phyloP scores from a whole-genome alignment of 2,113 vertebrate species.

The Platichthys stellatus region DNA sequence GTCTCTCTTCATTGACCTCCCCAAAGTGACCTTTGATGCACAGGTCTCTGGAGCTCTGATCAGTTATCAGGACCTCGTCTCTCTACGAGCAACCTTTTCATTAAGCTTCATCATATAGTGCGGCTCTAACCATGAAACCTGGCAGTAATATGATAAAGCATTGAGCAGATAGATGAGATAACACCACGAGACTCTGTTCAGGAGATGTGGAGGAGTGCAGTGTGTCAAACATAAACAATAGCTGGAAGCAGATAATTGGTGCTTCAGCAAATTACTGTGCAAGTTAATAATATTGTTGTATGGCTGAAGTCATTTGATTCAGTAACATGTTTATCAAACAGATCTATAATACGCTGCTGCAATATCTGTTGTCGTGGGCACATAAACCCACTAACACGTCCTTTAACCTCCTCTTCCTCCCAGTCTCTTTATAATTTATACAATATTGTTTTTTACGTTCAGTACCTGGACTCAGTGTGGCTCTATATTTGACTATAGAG shows the following conservation, averaged over 20 bases:
- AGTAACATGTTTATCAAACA: no score
- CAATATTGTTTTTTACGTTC: no score
- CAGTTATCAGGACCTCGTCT: not conserved
- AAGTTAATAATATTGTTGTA: not conserved
- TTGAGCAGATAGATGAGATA: not conserved
- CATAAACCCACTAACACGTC: no score
- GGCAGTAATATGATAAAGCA: not conserved
- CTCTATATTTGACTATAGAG: no score
- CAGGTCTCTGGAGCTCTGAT: not conserved
- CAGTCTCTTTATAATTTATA: no score
- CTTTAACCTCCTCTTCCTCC: no score
- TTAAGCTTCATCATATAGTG: not conserved
- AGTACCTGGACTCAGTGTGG: no score
- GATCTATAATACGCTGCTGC: no score
- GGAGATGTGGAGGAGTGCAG: not conserved
- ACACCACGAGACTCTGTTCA: not conserved
- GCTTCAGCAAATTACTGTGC: not conserved
- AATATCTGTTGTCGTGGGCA: no score
- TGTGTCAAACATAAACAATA: not conserved
- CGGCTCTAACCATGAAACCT: not conserved
- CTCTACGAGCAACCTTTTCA: not conserved
- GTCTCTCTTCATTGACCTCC: not conserved
- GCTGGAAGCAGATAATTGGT: not conserved
- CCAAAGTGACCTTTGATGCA: not conserved
- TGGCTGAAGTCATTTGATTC: not conserved